Evolutionary conservation across 2,113 vertebrate species (phyloP).

Genomic region (Oceanodroma tethys): DNA sequence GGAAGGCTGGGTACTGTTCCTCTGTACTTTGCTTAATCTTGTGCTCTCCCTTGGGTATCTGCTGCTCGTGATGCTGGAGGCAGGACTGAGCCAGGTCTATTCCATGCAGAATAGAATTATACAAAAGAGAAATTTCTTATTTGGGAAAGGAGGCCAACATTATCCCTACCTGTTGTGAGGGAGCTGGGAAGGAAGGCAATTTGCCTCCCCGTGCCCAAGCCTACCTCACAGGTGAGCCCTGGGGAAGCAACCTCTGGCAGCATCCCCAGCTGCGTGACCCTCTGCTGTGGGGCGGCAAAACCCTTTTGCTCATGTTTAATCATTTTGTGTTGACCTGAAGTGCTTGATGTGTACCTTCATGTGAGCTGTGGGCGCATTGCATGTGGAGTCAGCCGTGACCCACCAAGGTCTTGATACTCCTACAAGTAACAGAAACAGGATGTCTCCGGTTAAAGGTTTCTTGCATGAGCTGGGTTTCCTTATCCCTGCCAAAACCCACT

Average conservation of each 20-base stretch:
- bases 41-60: not conserved
- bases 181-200: accelerated
- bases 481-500: not conserved
- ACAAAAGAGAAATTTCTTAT: not conserved
- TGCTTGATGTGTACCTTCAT: not conserved
- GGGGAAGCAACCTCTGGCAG: not conserved
- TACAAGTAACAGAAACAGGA: not conserved
- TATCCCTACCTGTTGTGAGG: not conserved
- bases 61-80: not conserved
- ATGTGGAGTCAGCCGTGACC: accelerated
- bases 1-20: not conserved
- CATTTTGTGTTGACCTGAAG: not conserved
- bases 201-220: not conserved
- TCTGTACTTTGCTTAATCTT: not conserved
- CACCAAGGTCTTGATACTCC: not conserved
- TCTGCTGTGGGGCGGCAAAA: not conserved
- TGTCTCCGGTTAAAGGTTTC: not conserved
- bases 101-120: not conserved
- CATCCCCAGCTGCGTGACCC: accelerated
- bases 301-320: not conserved
- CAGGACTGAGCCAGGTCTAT: not conserved
- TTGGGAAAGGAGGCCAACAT: not conserved
- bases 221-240: too few species aligned
- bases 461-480: not conserved
- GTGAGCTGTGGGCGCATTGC: accelerated